phyloP scores from a whole-genome alignment of 2,797 vertebrate species.

The Pelobates cultripes region DNA sequence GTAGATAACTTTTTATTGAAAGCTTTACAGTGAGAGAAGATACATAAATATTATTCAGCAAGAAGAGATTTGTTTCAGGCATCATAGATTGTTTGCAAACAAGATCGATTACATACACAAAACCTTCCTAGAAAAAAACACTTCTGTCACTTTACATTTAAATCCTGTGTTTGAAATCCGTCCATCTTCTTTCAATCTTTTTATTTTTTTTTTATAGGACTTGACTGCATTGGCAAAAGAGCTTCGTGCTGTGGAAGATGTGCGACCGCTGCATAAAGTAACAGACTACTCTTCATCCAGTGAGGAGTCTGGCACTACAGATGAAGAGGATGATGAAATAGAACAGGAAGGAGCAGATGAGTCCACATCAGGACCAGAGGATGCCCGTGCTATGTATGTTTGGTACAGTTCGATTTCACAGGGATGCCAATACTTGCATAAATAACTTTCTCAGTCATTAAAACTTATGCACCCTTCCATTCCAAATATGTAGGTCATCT shows the following conservation, averaged over 20 bases:
- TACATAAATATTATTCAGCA: no score
- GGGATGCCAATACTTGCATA: neutral
- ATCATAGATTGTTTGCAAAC: no score
- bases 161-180: no score
- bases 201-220: constrained; percentile 73
- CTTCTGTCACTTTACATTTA: no score
- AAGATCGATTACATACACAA: no score
- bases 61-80: no score
- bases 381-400: constrained; percentile 88
- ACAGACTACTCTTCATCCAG: constrained; percentile 98
- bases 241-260: constrained; percentile 91
- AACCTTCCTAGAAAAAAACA: no score
- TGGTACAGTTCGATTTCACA: neutral
- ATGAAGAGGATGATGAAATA: constrained; percentile 95
- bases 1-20: no score
- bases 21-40: no score
- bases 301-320: constrained; percentile 94
- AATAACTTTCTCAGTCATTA: neutral
- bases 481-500: constrained; percentile 69
- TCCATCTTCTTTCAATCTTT: no score
- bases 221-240: constrained; percentile 95
- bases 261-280: constrained; percentile 93
- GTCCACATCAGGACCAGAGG: constrained; percentile 91
- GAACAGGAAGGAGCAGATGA: constrained; percentile 95
- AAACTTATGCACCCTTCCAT: constrained; percentile 24